These are phyloP conservation scores for Notospermus geniculatus DNA, from an alignment of 1,140 invertebrate genomes.

Conservation along the genomic window DNA sequence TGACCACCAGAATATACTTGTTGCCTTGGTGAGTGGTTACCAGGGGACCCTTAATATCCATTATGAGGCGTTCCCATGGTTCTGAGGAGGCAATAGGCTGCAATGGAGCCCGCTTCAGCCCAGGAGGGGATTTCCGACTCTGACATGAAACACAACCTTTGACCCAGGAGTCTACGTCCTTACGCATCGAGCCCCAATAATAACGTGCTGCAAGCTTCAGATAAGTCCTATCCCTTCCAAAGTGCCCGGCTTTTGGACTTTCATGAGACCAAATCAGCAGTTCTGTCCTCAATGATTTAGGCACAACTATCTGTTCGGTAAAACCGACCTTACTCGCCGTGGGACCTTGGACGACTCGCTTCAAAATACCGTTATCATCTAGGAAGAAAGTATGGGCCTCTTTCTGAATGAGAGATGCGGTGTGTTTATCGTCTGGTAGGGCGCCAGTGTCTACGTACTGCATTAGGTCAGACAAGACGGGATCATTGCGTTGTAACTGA, in stretches of 20 bases:
- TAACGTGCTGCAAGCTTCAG: background rate
- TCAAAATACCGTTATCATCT: too few species aligned
- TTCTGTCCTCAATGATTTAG: too few species aligned
- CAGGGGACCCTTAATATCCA: constrained; percentile 12
- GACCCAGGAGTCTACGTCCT: constrained; percentile 13
- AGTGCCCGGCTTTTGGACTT: background rate
- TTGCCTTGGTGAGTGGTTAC: background rate
- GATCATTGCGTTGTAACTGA: too few species aligned
- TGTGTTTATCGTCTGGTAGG: too few species aligned
- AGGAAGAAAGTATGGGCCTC: too few species aligned
- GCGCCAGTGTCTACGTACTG: too few species aligned
- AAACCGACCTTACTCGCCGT: too few species aligned
- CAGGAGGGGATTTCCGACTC: constrained; percentile 8
- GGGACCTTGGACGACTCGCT: too few species aligned
- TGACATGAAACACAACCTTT: constrained; percentile 17
- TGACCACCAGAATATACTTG: constrained; percentile 23
- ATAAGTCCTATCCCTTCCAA: background rate
- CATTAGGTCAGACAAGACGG: too few species aligned
- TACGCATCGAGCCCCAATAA: constrained; percentile 20
- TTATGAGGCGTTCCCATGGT: constrained; percentile 19
- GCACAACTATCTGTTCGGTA: too few species aligned
- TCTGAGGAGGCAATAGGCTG: constrained; percentile 13
- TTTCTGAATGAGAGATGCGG: too few species aligned
- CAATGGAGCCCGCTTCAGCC: constrained; percentile 9
- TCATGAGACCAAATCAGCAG: too few species aligned